These are phyloP conservation scores for Mylabris phalerata DNA, from an alignment of 1,140 invertebrate genomes.

Conservation along the genomic window DNA sequence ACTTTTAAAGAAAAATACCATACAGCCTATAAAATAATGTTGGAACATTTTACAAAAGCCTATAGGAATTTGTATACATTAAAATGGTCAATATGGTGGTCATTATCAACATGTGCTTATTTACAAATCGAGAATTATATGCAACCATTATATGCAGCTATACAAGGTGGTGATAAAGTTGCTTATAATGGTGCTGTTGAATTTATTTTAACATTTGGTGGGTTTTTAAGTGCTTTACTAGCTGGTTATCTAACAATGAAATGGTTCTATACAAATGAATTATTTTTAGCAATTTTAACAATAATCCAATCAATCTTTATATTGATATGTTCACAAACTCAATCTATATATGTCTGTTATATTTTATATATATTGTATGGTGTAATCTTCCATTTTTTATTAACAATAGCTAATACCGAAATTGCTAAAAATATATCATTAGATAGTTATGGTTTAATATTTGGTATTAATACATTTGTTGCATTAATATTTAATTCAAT, in stretches of 20 bases:
- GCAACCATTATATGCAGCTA: constrained; percentile 69
- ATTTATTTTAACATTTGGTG: constrained; percentile 63
- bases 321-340: constrained; percentile 52
- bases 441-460: constrained; percentile 83
- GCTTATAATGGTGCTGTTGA: constrained; percentile 63
- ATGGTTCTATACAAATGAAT: constrained; percentile 38
- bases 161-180: constrained; percentile 27
- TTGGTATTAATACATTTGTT: constrained; percentile 82
- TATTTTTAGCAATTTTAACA: constrained; percentile 44
- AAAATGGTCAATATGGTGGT: constrained; percentile 88
- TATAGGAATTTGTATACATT: constrained; percentile 65
- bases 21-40: constrained; percentile 47
- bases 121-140: constrained; percentile 75
- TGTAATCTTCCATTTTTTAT: constrained; percentile 71
- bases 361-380: constrained; percentile 68
- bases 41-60: constrained; percentile 64
- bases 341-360: constrained; percentile 66
- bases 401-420: constrained; percentile 81
- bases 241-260: constrained; percentile 37
- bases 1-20: constrained; percentile 18
- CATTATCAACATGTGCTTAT: constrained; percentile 70
- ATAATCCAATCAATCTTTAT: constrained; percentile 60
- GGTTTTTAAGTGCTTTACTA: constrained; percentile 50
- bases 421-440: constrained; percentile 70
- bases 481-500: constrained; percentile 73